Evolutionary conservation across 2,113 vertebrate species (phyloP).

Genomic region (Rhea pennata): DNA sequence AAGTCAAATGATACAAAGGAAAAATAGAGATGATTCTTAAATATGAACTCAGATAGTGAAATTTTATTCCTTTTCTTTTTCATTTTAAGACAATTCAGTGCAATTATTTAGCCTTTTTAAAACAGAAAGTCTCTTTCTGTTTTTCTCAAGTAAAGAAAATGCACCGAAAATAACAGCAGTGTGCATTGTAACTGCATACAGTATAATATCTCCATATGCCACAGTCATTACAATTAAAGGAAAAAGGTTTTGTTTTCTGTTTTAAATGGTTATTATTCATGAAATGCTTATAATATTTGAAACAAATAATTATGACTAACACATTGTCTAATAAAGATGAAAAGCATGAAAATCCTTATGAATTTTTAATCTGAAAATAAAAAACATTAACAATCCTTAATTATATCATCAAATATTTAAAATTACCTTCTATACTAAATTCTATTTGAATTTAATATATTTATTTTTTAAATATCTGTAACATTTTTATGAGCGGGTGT

Average conservation of each 20-base stretch:
- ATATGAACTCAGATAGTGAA: background rate
- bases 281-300: slow-evolving; percentile 52
- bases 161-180: background rate
- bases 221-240: slow-evolving; percentile 33
- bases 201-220: background rate
- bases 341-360: slow-evolving; percentile 58
- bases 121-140: background rate
- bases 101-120: background rate
- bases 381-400: slow-evolving; percentile 62
- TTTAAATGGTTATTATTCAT: slow-evolving; percentile 58
- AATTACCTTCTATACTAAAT: slow-evolving; percentile 38
- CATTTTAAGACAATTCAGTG: background rate
- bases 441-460: slow-evolving; percentile 59
- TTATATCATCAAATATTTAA: slow-evolving; percentile 75
- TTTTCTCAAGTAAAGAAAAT: background rate
- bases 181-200: background rate
- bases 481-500: slow-evolving; percentile 46
- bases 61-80: background rate
- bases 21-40: background rate
- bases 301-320: slow-evolving; percentile 69
- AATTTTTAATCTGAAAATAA: slow-evolving; percentile 73
- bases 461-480: slow-evolving; percentile 49
- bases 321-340: slow-evolving; percentile 70
- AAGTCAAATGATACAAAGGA: background rate
- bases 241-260: background rate